Conservation (phyloP, 2,113 vertebrate genomes). For the Tyrannus savana region DNA sequence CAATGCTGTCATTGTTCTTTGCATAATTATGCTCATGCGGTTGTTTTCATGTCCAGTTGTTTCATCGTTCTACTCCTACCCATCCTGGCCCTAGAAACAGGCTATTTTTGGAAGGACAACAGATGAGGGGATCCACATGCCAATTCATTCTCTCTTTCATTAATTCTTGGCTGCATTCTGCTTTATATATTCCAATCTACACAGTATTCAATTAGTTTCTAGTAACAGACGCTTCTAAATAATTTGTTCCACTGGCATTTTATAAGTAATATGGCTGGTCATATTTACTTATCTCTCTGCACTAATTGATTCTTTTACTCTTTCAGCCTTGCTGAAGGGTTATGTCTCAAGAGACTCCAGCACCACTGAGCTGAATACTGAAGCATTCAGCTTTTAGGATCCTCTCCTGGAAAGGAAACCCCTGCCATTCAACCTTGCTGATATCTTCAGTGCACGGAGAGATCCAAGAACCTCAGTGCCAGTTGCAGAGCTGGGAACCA, state of each 20-base stretch:
- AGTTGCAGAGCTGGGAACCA: neutral
- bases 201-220: slow-evolving; percentile 60
- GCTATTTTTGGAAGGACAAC: slow-evolving; percentile 43
- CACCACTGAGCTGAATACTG: neutral
- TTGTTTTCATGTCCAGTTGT: neutral
- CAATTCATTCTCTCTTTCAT: slow-evolving; percentile 29
- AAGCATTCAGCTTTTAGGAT: neutral
- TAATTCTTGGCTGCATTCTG: slow-evolving; percentile 31
- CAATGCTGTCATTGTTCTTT: neutral
- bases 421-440: neutral
- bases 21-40: neutral
- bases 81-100: neutral
- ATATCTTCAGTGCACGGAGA: neutral
- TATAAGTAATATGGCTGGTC: neutral
- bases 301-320: neutral
- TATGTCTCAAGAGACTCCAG: neutral
- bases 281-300: neutral
- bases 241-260: slow-evolving; percentile 45
- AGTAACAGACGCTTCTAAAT: slow-evolving; percentile 54
- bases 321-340: neutral
- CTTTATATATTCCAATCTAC: slow-evolving; percentile 38
- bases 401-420: neutral
- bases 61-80: neutral
- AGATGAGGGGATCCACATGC: slow-evolving; percentile 20
- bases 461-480: neutral